Conservation (phyloP, 2,797 vertebrate genomes). For the Sebastes ruberrimus region DNA sequence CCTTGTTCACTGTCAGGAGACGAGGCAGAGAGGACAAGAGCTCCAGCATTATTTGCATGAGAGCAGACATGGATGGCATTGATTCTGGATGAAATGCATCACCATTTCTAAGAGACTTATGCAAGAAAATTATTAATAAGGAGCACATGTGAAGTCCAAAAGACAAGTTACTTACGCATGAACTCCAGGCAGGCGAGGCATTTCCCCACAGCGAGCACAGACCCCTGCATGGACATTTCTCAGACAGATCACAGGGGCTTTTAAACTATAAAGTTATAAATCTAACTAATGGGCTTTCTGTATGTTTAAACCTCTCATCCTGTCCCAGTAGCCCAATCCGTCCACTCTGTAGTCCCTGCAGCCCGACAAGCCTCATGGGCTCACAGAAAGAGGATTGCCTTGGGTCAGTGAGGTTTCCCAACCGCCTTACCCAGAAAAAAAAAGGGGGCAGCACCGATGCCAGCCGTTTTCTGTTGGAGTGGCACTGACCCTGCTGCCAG, state of each 20-base stretch:
- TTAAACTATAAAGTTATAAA: not conserved
- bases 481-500: slow-evolving; percentile 54
- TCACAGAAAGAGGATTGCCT: slow-evolving; percentile 38
- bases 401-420: slow-evolving; percentile 53
- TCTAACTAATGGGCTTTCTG: not conserved
- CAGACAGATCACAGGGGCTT: slow-evolving; percentile 12
- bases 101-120: not conserved
- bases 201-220: slow-evolving; percentile 63
- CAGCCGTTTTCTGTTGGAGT: slow-evolving; percentile 59
- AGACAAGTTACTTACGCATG: slow-evolving; percentile 59
- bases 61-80: not conserved
- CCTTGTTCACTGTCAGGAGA: slow-evolving; percentile 62
- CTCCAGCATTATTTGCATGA: slow-evolving; percentile 12
- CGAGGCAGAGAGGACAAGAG: slow-evolving; percentile 8
- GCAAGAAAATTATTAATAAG: not conserved
- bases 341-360: slow-evolving; percentile 24
- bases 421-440: slow-evolving; percentile 54
- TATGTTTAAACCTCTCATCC: slow-evolving; percentile 32
- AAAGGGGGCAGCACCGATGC: slow-evolving; percentile 43
- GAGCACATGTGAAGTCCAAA: not conserved
- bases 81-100: not conserved
- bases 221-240: slow-evolving; percentile 64
- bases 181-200: slow-evolving; percentile 72
- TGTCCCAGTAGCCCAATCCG: slow-evolving; percentile 15
- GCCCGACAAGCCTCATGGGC: slow-evolving; percentile 42